These are phyloP conservation scores for Palythoa grandiflora DNA, from an alignment of 92 coral and sea anemone species.

Conservation along the genomic window DNA sequence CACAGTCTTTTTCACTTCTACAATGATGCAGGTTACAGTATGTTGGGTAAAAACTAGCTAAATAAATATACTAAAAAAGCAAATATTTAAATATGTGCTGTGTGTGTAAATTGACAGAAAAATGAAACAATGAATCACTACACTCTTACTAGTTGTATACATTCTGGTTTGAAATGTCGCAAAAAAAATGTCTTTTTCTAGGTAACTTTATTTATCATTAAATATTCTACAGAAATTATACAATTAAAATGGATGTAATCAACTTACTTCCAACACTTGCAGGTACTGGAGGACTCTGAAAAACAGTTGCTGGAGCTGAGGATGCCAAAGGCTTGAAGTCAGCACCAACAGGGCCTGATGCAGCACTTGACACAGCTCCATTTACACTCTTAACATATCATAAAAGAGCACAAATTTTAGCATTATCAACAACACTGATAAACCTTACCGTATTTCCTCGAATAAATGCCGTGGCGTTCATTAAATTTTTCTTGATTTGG, in stretches of 20 bases:
- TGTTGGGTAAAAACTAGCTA: neutral
- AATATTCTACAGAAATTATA: no score
- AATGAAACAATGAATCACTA: neutral
- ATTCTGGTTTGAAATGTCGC: neutral
- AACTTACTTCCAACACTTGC: slow-evolving; percentile 69
- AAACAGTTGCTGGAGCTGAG: slow-evolving; percentile 69
- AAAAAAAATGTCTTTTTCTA: no score
- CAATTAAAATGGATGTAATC: neutral
- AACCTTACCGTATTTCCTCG: no score
- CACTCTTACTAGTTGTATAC: neutral
- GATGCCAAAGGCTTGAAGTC: slow-evolving; percentile 93
- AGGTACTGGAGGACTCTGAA: slow-evolving; percentile 88
- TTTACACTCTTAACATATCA: slow-evolving; percentile 72
- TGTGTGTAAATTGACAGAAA: neutral
- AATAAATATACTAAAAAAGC: no score
- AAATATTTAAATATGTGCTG: neutral
- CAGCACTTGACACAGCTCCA: slow-evolving; percentile 76
- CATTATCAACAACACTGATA: neutral
- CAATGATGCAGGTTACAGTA: neutral
- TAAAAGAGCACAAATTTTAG: neutral
- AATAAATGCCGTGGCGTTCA: no score
- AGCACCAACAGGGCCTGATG: slow-evolving; percentile 99
- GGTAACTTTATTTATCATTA: no score
- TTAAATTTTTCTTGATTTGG: no score
- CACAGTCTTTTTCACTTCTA: no score